Conservation (phyloP, 23 tunicate genomes). For the Trididemnum nubilum region DNA sequence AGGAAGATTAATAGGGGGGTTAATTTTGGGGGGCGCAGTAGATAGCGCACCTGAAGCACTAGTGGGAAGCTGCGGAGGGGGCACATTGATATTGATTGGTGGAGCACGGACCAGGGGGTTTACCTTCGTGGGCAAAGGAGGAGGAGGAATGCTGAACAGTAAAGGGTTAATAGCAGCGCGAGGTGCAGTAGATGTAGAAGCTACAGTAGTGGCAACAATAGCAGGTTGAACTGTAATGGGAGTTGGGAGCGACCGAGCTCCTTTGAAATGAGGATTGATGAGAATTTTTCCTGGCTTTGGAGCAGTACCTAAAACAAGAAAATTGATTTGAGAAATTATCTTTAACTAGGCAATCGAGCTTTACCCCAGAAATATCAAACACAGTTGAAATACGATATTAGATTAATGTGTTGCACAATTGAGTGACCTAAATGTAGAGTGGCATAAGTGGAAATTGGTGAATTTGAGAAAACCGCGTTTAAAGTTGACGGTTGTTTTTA, state of each 20-base stretch:
- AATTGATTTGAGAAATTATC: background rate
- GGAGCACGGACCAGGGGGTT: background rate
- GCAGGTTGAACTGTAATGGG: background rate
- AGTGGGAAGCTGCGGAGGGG: constrained; percentile 21
- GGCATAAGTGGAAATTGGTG: no score
- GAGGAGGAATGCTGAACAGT: constrained; percentile 37
- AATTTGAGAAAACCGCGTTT: no score
- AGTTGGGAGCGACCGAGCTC: constrained; percentile 24
- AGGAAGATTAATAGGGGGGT: background rate
- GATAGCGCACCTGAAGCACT: background rate
- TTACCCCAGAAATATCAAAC: no score
- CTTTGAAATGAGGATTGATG: constrained; percentile 78
- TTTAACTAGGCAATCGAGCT: no score
- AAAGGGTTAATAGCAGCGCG: constrained; percentile 15
- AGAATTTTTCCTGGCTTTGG: constrained; percentile 39
- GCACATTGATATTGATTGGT: constrained; percentile 9
- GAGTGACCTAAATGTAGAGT: no score
- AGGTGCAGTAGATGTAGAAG: background rate
- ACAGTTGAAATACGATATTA: no score
- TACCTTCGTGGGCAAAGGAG: constrained; percentile 7
- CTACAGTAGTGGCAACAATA: background rate
- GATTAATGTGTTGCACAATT: no score
- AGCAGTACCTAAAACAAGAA: constrained; percentile 12
- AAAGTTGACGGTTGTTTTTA: no score
- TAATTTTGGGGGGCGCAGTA: background rate